Percentiles rank a stretch among this genome's conserved stretches.
These are phyloP conservation scores for Ephydatia muelleri DNA, from an alignment of 37 sponge, comb jelly and placozoan species.

Conservation along the genomic window DNA sequence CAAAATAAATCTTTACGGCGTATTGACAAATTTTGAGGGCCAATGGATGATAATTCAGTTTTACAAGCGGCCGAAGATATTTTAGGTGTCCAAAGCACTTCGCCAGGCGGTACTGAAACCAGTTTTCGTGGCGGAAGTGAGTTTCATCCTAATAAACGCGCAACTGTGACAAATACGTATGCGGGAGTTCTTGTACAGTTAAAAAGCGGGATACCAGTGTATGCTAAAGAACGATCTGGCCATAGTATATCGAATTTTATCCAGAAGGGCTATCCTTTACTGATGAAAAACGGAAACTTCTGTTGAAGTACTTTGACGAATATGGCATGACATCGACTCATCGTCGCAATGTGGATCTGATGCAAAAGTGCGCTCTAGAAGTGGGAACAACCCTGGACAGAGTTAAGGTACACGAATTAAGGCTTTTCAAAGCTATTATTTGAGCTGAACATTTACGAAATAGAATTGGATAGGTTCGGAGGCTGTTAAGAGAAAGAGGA, in stretches of 20 bases:
- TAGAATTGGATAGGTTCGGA: constrained; percentile 95
- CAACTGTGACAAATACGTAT: not conserved
- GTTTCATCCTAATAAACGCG: not conserved
- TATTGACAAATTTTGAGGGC: too few species aligned
- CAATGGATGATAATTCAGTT: constrained; percentile 18
- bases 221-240: not conserved
- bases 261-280: constrained; percentile 61
- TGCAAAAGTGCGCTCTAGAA: constrained; percentile 60
- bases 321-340: constrained; percentile 91
- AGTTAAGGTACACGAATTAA: constrained; percentile 87
- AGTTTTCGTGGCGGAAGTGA: not conserved
- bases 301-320: constrained; percentile 78
- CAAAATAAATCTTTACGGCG: not conserved
- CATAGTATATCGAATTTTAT: not conserved
- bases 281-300: constrained; percentile 49
- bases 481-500: constrained; percentile 87
- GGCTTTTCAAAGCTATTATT: not conserved
- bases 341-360: constrained; percentile 71
- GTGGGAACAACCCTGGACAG: constrained; percentile 68
- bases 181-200: too few species aligned
- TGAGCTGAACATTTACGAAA: too few species aligned
- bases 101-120: not conserved
- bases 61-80: constrained; percentile 11
- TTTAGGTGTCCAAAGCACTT: not conserved
- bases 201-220: not conserved